A percentile compares a stretch with the other conserved stretches of the same genome.
These are phyloP conservation scores for Vandiemenella viatica DNA, from an alignment of 2,888 invertebrate species.

Conservation along the genomic window DNA sequence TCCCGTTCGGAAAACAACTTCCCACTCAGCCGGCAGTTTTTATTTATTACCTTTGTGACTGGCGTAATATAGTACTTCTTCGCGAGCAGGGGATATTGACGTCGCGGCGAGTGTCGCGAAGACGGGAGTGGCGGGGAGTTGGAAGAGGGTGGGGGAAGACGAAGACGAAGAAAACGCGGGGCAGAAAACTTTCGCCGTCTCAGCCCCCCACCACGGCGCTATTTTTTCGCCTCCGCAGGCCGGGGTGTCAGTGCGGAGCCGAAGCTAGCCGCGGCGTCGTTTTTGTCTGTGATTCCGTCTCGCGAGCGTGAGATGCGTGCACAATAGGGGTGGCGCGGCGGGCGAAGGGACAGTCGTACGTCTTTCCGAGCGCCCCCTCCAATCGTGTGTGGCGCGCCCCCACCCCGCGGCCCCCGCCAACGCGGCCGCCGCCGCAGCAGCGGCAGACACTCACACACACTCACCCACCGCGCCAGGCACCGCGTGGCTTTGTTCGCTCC, in stretches of 20 bases:
- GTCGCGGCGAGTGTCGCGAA: not conserved
- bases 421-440: not conserved
- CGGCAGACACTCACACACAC: not conserved
- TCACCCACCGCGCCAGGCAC: not conserved
- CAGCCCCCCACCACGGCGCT: no score
- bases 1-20: not conserved
- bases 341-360: not conserved
- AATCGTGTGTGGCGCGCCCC: not conserved
- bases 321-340: not conserved
- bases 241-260: no score
- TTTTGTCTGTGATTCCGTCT: not conserved
- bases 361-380: conserved; percentile 3
- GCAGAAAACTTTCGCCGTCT: no score
- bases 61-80: conserved; percentile 29
- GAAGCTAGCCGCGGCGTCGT: no score
- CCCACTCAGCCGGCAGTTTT: conserved; percentile 37
- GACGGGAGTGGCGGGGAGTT: not conserved
- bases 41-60: conserved; percentile 58
- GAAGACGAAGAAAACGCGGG: not conserved
- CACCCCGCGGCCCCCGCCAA: not conserved
- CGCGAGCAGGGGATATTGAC: not conserved
- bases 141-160: not conserved
- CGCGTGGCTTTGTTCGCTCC: not conserved
- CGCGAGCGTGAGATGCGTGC: not conserved
- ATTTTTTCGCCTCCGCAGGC: not conserved